Base-by-base conservation (phyloP, 35 echinoderm and acorn worm genomes). In the Holothuria glaberrima region DNA sequence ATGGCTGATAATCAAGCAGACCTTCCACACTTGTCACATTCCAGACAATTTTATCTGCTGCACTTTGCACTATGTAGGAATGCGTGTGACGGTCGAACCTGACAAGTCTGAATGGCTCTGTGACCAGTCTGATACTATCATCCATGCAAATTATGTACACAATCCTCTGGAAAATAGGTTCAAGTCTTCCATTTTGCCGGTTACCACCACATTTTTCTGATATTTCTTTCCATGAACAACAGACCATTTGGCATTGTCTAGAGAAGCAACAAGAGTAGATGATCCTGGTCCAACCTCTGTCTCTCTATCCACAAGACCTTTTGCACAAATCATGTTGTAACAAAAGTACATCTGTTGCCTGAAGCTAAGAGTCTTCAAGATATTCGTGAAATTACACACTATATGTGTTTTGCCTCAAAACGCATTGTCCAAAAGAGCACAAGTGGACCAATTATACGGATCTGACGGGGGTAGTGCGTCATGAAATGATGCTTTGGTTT, bases 311-410 rank as follows among this genome's bases (percentile, higher is more conserved):
- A 18, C 28, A 58, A 80, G 18, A 18, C n/a, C 30, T n/a, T 52
- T 58, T 38, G 5, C 25, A 56, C 64, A 12, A 2, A 92, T 75
- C 18, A 78, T 75, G 22, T 74, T 75, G 14, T 74, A 86, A 35
- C 84, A 88, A 20, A 88, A 44, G 32, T 63, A 38, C 68, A 88
- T 65, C 45, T 92, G 84, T 33, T 92, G 80, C 34, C 67, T 86
- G 30, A 45, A 76, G 5, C 44, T 75, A 19, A 92, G 91, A 6
- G 82, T 88, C 41, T 88, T 92, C 36, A 61, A 30, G 0, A 88
- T 92, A 30, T 80, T 92, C 72, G 14, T 88, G 21, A 92, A 92
- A 75, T 92, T 92, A 41, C 91, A 92, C 12, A 76, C 84, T 12
- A 92, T 73, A 78, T 92, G 91, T 80, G 48, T 38, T 71, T 44